These are phyloP conservation scores for Agonopterix arenella DNA, from an alignment of 2,888 invertebrate genomes.

Conservation along the genomic window DNA sequence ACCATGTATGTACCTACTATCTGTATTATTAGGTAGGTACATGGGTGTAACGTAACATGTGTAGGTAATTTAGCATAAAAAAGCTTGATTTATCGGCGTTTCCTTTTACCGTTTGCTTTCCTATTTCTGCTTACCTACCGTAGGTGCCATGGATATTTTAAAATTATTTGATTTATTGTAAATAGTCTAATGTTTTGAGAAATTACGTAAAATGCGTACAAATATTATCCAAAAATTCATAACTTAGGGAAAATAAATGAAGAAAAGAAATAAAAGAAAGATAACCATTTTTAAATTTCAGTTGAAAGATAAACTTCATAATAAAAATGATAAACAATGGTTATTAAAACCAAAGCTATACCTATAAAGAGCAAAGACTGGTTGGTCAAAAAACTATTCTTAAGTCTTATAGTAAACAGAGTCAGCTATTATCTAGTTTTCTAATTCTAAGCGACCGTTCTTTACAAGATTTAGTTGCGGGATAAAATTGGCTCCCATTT, in stretches of 20 bases:
- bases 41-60: background rate
- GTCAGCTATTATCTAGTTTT: background rate
- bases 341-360: background rate
- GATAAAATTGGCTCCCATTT: conserved; percentile 69
- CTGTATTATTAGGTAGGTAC: too few relatives aligned
- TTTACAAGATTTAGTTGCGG: conserved; percentile 59
- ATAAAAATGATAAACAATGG: too few relatives aligned
- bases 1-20: too few relatives aligned
- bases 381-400: background rate
- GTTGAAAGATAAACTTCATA: too few relatives aligned
- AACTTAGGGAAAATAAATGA: too few relatives aligned
- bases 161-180: background rate
- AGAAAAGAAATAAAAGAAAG: too few relatives aligned
- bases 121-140: background rate
- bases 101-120: background rate
- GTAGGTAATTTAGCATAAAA: conserved; percentile 1
- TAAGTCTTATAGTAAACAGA: background rate
- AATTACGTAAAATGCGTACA: background rate
- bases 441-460: conserved; percentile 36
- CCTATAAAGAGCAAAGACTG: background rate
- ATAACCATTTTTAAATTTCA: too few relatives aligned
- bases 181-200: background rate
- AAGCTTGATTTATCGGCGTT: conserved; percentile 1
- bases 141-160: background rate
- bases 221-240: too few relatives aligned